Base-by-base conservation (phyloP, 64 coral and sea anemone genomes). In the Dendronephthya gigantea region DNA sequence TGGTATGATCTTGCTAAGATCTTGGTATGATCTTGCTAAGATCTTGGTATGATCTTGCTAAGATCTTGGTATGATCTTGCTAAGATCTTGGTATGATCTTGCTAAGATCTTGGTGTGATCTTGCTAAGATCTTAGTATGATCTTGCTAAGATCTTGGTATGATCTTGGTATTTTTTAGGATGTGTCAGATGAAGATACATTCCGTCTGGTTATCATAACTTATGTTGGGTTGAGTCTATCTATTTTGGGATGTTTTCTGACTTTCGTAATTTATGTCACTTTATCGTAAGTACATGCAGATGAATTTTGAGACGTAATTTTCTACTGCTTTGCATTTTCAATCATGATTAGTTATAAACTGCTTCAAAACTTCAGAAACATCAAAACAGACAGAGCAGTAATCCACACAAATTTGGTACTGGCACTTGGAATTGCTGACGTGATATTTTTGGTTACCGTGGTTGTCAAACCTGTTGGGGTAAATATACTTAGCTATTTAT, bases 391-490 rank as follows among this genome's bases (percentile, higher is more conserved):
- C 36, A 34, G 72, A 35, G 72, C 72, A 79, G 36, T 29, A 79
- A 79, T 79, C n/a, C 72, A 79, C 36, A 79, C 32, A 7, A 79
- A 79, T 19, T 29, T 79, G 15, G 72, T 79, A 11, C 29, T 79
- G 72, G 72, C 72, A 16, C 72, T 79, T 79, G 72, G 72, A 9
- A 34, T 79, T 39, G 72, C 72, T 29, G 72, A 79, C 32, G 36
- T 79, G 14, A 79, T 79, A 3, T 79, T 79, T 79, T 34, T 79
- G 25, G 72, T 79, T 8, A 79, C 25, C 15, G 72, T 79, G 2
- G 72, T 33, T 36, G 72, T 34, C 30, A 79, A 79, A 79, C 72
- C 72, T 36, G 72, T 79, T 39, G 36, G 29, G 29, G 72, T 79
- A 79, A 79, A 30, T 12, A 19, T 35, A 11, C 0, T 19, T 12